Evolutionary conservation across 2,888 invertebrate genomes (phyloP), one percentile per base, ranked within the genome.

Genomic region (Agrotis ipsilon): DNA sequence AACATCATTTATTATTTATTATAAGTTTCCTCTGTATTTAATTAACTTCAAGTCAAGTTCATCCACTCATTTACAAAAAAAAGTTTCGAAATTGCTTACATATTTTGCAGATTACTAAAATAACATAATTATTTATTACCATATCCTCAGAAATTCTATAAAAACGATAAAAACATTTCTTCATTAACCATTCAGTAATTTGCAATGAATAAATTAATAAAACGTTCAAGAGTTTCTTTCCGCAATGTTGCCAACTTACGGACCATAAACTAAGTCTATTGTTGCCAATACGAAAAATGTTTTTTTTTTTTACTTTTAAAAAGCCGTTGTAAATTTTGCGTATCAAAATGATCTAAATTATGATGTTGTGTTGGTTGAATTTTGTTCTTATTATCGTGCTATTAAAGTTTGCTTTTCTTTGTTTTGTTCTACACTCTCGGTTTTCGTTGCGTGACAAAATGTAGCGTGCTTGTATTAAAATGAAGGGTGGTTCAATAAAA

Each of bases 361-460:
- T n/a, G 9, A 2, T 13, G 9, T 27, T 19, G 3, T 54, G 55
- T 48, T 49, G 6, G 46, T 11, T 39, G 18, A 72, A 59, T 69
- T 32, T 66, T 11, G 13, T 43, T 66, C 19, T 43, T 68, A 60
- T 21, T 1, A 6, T 2, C 9, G 24, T 21, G 6, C 0, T 0
- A 6, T 49, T 72, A 81, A 61, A 32, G 80, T 75, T 9, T 62
- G 13, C 54, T 64, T 66, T 78, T 57, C 58, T 45, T 57, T 71
- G 71, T 62, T 0, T 16, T 24, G 4, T 3, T 24, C 13, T 45
- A 21, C 75, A 83, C 85, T 83, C 85, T 80, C 78, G 62, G 57
- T 77, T 82, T 75, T 72, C 51, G 2, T 84, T 32, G 84, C 86
- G 86, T 85, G 85, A 49, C 54, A 43, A 4, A 45, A 83, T 84